Conservation (phyloP, 2,797 vertebrate genomes). For the Pelobates cultripes region DNA sequence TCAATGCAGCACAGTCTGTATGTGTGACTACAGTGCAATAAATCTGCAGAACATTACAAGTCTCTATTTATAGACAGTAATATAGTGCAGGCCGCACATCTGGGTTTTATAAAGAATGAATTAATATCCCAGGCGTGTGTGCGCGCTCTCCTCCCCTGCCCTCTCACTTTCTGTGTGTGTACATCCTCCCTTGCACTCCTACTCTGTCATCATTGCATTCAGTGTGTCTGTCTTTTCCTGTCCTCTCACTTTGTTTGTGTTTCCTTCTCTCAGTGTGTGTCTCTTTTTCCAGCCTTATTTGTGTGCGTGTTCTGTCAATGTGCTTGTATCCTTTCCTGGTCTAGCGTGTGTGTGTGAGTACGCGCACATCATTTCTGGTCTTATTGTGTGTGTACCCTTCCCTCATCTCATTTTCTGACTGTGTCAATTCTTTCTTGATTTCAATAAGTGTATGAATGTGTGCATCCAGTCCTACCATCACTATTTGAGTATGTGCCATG, state of each 20-base stretch:
- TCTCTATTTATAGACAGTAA: slow-evolving; percentile 13
- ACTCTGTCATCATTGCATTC: neutral
- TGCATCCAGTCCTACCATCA: no score
- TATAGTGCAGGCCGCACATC: slow-evolving; percentile 27
- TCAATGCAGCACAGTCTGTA: neutral
- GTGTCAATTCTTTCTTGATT: neutral
- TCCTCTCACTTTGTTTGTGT: neutral
- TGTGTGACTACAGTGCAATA: neutral
- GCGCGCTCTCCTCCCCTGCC: neutral
- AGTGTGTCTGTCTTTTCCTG: neutral
- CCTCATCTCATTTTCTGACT: neutral
- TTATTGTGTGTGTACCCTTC: neutral
- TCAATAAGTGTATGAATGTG: no score
- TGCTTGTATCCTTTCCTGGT: no score
- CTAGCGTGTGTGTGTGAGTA: no score
- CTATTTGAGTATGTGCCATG: no score
- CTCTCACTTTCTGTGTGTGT: neutral
- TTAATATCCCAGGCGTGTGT: slow-evolving; percentile 8
- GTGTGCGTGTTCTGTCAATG: no score
- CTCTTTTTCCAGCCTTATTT: neutral
- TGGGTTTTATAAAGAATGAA: slow-evolving; percentile 26
- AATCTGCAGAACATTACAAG: slow-evolving; percentile 4
- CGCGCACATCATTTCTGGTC: no score
- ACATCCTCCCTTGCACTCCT: neutral
- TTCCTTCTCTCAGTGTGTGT: neutral